These are phyloP conservation scores for Choristoneura fumiferana DNA, from an alignment of 1,140 invertebrate species.

Conservation along the genomic window DNA sequence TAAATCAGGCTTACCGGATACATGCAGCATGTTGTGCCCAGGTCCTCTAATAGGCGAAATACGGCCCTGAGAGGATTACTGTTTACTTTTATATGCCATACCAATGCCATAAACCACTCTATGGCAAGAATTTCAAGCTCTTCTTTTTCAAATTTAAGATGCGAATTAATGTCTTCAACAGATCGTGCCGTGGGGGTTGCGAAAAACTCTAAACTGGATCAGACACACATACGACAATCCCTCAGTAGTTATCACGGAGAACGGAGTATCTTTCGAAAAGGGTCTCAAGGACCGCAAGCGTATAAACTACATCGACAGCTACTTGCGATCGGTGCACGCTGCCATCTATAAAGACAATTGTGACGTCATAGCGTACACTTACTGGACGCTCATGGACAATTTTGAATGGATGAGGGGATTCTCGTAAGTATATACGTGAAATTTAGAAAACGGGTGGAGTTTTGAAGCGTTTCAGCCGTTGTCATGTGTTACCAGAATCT, in stretches of 20 bases:
- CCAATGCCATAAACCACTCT: no score
- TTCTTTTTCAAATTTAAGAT: no score
- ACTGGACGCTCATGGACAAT: constrained; percentile 89
- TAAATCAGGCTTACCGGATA: no score
- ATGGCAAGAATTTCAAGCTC: no score
- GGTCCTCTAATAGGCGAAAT: no score
- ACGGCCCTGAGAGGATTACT: no score
- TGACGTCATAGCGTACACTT: constrained; percentile 83
- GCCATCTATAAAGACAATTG: constrained; percentile 82
- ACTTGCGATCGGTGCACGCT: constrained; percentile 82
- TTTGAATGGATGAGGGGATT: constrained; percentile 88
- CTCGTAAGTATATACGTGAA: constrained; percentile 79
- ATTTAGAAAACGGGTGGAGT: no score
- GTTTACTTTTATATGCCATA: no score
- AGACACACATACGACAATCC: constrained; percentile 81
- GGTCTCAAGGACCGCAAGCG: constrained; percentile 56
- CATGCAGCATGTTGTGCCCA: no score
- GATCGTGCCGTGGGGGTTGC: constrained; percentile 84
- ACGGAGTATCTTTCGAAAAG: constrained; percentile 80
- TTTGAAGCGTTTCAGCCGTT: no score
- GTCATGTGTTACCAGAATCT: no score
- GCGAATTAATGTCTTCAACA: no score
- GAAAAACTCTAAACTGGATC: constrained; percentile 83
- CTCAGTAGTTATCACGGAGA: constrained; percentile 84
- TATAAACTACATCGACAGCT: constrained; percentile 73